Percentiles rank a stretch among this genome's conserved stretches.
These are phyloP conservation scores for Scolopax mira DNA, from an alignment of 2,113 vertebrate species.

Conservation along the genomic window DNA sequence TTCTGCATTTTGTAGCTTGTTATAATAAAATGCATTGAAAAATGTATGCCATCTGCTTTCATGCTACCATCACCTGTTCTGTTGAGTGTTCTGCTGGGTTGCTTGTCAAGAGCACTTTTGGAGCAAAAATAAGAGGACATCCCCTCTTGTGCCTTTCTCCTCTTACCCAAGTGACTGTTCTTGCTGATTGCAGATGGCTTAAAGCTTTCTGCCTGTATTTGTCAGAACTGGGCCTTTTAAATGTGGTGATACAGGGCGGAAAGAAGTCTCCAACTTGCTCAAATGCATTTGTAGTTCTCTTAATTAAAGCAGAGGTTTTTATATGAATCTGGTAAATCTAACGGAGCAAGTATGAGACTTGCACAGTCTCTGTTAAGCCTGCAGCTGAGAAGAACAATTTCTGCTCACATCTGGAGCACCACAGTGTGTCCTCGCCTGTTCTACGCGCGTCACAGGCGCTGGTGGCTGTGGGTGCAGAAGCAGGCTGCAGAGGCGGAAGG, in stretches of 20 bases:
- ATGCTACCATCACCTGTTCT: neutral
- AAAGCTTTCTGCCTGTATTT: neutral
- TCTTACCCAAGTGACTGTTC: neutral
- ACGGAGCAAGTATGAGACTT: neutral
- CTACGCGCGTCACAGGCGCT: neutral
- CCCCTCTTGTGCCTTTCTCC: neutral
- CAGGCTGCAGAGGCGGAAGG: accelerated
- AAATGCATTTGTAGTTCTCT: neutral
- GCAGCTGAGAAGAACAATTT: neutral
- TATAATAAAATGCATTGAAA: neutral
- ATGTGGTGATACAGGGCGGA: too few species aligned
- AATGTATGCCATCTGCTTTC: neutral
- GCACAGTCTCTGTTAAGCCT: neutral
- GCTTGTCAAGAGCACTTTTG: neutral
- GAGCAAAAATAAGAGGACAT: neutral
- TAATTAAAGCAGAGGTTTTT: neutral
- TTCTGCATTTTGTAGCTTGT: neutral
- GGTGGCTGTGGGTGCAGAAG: neutral
- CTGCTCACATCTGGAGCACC: neutral
- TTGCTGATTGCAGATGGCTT: neutral
- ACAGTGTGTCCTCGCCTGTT: neutral
- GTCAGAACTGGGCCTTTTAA: neutral
- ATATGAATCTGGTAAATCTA: neutral
- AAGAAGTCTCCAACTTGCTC: neutral
- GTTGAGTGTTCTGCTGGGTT: neutral